Conservation (phyloP, 2,113 vertebrate genomes). For the Columba livia region DNA sequence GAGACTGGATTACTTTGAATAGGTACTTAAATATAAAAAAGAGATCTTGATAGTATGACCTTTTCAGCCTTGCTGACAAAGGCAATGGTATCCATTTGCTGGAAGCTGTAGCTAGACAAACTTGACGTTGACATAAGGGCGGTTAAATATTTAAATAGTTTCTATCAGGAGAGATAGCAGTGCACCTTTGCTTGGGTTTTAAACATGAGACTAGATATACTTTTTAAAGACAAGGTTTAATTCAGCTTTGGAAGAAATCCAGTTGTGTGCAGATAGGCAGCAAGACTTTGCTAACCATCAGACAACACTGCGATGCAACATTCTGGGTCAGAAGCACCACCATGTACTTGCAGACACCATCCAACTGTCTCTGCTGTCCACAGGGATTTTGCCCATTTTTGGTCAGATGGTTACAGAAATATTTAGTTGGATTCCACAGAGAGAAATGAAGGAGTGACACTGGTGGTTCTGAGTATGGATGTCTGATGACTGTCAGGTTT, state of each 20-base stretch:
- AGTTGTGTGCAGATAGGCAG: not conserved
- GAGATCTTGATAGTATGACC: not conserved
- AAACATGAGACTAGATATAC: not conserved
- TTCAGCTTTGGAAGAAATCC: not conserved
- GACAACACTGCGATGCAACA: not conserved
- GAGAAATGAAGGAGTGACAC: not conserved
- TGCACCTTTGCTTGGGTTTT: not conserved
- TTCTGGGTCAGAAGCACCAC: not conserved
- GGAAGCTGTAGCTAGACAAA: not conserved
- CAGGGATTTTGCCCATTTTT: not conserved
- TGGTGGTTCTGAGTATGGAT: not conserved
- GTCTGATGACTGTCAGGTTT: not conserved
- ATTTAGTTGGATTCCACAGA: not conserved
- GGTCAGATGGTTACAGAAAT: not conserved
- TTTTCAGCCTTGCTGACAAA: not conserved
- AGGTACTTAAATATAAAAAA: not conserved
- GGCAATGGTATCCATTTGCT: not conserved
- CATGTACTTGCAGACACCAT: not conserved
- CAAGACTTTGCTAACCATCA: not conserved
- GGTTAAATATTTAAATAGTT: slow-evolving; percentile 31
- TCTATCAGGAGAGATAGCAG: not conserved
- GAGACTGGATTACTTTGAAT: not conserved
- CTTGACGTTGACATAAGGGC: not conserved
- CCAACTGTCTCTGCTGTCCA: not conserved
- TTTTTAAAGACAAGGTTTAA: not conserved